A percentile compares a stretch with the other conserved stretches of the same genome.
phyloP scores from a whole-genome alignment of 2,888 invertebrate species.

The Mongoloraphidia duomilia region DNA sequence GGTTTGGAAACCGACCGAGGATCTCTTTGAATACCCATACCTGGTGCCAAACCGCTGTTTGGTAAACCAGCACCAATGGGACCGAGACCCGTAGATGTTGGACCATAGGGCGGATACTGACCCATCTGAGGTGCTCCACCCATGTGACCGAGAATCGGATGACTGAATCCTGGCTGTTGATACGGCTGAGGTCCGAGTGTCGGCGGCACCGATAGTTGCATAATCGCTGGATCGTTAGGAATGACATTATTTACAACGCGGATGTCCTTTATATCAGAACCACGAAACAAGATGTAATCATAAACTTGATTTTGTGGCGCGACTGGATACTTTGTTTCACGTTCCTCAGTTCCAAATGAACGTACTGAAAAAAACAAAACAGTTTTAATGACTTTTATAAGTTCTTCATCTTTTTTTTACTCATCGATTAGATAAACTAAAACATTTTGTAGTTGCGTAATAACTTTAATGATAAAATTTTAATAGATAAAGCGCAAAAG shows the following conservation, averaged over 20 bases:
- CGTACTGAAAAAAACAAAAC: slow-evolving; percentile 53
- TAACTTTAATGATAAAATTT: not conserved
- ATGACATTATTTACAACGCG: slow-evolving; percentile 81
- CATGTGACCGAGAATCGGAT: slow-evolving; percentile 52
- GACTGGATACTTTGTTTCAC: slow-evolving; percentile 89
- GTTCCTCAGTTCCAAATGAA: slow-evolving; percentile 97
- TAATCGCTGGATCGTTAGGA: slow-evolving; percentile 97
- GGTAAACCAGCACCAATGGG: slow-evolving; percentile 29
- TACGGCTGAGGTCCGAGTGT: slow-evolving; percentile 44
- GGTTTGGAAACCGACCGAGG: slow-evolving; percentile 35
- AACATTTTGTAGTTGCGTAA: not conserved
- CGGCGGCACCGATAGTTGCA: slow-evolving; percentile 72
- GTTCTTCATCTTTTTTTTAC: not conserved
- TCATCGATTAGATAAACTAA: not conserved
- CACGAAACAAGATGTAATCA: slow-evolving; percentile 96
- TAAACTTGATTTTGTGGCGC: slow-evolving; percentile 95
- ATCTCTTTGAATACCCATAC: slow-evolving; percentile 32
- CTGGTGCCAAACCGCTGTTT: slow-evolving; percentile 30
- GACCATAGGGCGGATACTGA: slow-evolving; percentile 35
- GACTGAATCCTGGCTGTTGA: slow-evolving; percentile 54
- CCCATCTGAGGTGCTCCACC: slow-evolving; percentile 33
- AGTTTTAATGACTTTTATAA: not conserved
- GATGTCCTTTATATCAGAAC: slow-evolving; percentile 97
- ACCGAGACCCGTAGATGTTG: slow-evolving; percentile 23
- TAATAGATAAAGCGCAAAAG: too few relatives aligned